Conservation (phyloP, 1,140 invertebrate genomes). For the Drosophila punjabiensis region DNA sequence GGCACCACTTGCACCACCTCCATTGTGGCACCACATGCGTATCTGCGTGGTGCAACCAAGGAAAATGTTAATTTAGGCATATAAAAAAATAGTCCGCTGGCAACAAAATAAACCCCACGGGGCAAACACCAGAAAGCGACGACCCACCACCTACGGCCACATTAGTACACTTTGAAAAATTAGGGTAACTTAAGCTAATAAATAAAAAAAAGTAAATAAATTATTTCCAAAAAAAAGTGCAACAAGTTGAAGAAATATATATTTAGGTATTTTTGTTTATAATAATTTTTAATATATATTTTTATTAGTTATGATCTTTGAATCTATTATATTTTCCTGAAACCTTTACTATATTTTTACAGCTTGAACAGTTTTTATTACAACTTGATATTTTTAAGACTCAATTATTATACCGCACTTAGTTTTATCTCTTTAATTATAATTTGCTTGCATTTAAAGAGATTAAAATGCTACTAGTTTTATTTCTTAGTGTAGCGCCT, state of each 20-base stretch:
- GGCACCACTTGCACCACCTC: conserved; percentile 20
- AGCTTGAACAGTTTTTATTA: not conserved
- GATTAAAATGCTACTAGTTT: not conserved
- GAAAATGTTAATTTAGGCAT: conserved; percentile 70
- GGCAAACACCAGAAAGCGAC: conserved; percentile 35
- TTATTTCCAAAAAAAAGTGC: too few species aligned
- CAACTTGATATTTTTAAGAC: too few species aligned
- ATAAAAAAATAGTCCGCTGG: conserved; percentile 45
- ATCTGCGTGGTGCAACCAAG: conserved; percentile 49
- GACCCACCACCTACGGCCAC: conserved; percentile 37
- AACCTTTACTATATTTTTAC: not conserved
- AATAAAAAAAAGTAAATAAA: not conserved
- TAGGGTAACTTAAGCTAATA: too few species aligned
- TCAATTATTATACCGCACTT: not conserved
- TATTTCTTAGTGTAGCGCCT: conserved; percentile 16
- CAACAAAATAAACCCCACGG: conserved; percentile 23
- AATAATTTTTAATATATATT: too few species aligned
- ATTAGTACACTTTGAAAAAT: conserved; percentile 7
- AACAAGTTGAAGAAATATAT: too few species aligned
- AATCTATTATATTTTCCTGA: not conserved
- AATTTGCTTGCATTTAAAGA: not conserved
- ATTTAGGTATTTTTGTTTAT: too few species aligned
- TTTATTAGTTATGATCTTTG: not conserved
- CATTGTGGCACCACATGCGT: conserved; percentile 41
- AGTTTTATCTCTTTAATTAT: not conserved